Conservation (phyloP, 2,113 vertebrate species). For the Noctilio leporinus region DNA sequence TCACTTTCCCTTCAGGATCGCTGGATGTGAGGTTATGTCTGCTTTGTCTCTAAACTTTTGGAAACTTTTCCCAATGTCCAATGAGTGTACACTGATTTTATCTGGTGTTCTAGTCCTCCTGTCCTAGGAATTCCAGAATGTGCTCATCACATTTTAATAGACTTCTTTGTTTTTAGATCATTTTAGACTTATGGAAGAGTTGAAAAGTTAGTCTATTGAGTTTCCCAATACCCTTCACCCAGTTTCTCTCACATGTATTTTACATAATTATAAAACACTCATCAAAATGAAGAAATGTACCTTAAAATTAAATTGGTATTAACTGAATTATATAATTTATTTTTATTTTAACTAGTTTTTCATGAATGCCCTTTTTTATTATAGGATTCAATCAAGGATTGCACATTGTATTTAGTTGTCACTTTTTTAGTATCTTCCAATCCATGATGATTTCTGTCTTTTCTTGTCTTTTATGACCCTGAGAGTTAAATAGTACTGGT, state of each 20-base stretch:
- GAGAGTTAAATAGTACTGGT: background rate
- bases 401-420: background rate
- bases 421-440: background rate
- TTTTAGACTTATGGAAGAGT: background rate
- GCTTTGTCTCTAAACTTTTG: background rate
- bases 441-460: background rate
- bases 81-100: background rate
- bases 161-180: background rate
- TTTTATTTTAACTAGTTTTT: background rate
- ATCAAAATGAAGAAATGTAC: background rate
- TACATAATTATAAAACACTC: background rate
- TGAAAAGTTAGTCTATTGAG: background rate
- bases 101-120: background rate
- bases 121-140: conserved; percentile 24
- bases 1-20: conserved; percentile 29
- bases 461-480: background rate
- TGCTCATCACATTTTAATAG: background rate
- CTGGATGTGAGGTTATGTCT: conserved; percentile 52
- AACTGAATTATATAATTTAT: background rate
- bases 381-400: background rate
- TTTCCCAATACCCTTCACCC: background rate
- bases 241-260: background rate
- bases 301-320: background rate
- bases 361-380: background rate
- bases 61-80: background rate